Base-by-base conservation (phyloP, 2,113 vertebrate species). In the Pycnonotus jocosus region DNA sequence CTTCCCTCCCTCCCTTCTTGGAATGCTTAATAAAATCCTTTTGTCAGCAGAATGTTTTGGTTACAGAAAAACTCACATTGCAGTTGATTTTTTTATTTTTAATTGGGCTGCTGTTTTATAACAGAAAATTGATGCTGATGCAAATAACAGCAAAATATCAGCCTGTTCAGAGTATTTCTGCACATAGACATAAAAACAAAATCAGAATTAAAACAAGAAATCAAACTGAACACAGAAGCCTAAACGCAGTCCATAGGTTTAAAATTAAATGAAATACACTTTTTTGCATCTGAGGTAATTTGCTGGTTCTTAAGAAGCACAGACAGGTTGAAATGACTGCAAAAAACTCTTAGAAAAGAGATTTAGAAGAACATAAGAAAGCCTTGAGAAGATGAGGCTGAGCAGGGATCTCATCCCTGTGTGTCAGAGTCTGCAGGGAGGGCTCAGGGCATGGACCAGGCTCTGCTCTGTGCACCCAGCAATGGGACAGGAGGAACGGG, bases 401-500 rank as follows among this genome's bases (percentile, higher is more conserved):
- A 76, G 40, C 3, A 21, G 15, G 18, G 2, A 0, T 1, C 40
- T 54, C 35, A 56, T 24, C 40, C 19, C 5, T 62, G n/a, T 30
- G 19, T 33, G 20, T 58, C 47, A 8, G 5, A 35, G 42, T 12
- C 48, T 88, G 50, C 25, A 68, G 40, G 69, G 38, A 53, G 24
- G n/a, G 12, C 9, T 5, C 61, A 53, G 53, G 5, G 37, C 0
- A 47, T 40, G 61, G 61, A 22, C 9, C 61, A 47, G 61, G 69
- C 38, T 68, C 24, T 81, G 53, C 9, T 81, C 8, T 0, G 0
- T n/a, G 37, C 2, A 3, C 15, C 30, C 23, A 53, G 38, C 33
- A 25, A 2, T 12, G n/a, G 53, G 4, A 53, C 38, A 74, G 24
- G 23, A 58, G 60, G 6, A n/a, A 58, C 0, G 0, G 22, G 6